A percentile compares a stretch with the other conserved stretches of the same genome.
phyloP scores from a whole-genome alignment of 2,888 invertebrate genomes.

The Teleogryllus oceanicus region DNA sequence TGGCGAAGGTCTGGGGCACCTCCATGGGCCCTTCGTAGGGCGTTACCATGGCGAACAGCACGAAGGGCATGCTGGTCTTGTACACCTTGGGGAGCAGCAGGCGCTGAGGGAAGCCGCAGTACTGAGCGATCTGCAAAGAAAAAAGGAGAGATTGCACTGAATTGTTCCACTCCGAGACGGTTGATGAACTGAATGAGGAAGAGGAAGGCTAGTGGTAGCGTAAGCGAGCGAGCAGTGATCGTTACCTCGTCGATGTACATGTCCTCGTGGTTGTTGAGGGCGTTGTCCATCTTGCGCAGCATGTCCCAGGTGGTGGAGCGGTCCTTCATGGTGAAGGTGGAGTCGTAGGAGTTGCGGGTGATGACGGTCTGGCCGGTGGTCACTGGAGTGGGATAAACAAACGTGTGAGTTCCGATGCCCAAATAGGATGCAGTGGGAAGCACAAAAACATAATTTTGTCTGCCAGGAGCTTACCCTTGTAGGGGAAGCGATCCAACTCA shows the following conservation, averaged over 20 bases:
- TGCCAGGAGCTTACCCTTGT: slow-evolving; percentile 35
- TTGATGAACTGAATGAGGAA: background rate
- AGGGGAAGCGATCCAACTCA: slow-evolving; percentile 39
- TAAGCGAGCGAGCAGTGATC: background rate
- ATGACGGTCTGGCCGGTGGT: slow-evolving; percentile 63
- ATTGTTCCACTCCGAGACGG: background rate
- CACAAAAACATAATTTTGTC: background rate
- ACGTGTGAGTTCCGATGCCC: no score
- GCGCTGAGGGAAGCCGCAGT: slow-evolving; percentile 68
- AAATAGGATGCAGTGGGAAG: background rate
- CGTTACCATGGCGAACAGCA: slow-evolving; percentile 61
- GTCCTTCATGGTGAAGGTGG: slow-evolving; percentile 61
- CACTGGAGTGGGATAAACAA: slow-evolving; percentile 44
- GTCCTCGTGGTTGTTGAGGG: slow-evolving; percentile 53
- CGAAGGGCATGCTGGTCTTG: slow-evolving; percentile 61
- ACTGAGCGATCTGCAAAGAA: slow-evolving; percentile 46
- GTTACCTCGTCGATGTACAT: slow-evolving; percentile 47
- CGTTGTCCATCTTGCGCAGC: slow-evolving; percentile 60
- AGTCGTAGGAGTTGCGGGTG: slow-evolving; percentile 64
- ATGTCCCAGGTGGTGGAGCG: slow-evolving; percentile 62
- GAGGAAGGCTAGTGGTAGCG: no score
- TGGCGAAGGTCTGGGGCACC: slow-evolving; percentile 40
- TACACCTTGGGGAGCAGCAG: slow-evolving; percentile 69
- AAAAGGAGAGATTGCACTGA: no score
- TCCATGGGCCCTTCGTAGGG: slow-evolving; percentile 36